A percentile compares a stretch with the other conserved stretches of the same genome.
phyloP scores from a whole-genome alignment of 1,140 invertebrate species.

The Pollicipes pollicipes region DNA sequence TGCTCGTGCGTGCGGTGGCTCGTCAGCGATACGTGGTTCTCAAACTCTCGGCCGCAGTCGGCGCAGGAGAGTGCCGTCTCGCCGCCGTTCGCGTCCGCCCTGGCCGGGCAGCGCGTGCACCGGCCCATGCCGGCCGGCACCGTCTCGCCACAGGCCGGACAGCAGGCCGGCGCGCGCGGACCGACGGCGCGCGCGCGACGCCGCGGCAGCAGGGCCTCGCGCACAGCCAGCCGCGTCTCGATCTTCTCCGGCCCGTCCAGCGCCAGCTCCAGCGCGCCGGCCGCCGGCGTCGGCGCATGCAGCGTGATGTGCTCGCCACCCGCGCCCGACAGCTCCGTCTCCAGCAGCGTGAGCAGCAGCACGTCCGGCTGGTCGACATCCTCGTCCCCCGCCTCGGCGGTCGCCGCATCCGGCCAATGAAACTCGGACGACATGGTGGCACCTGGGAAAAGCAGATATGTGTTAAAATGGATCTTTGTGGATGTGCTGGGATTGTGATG shows the following conservation, averaged over 20 bases:
- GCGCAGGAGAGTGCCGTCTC: conserved; percentile 11
- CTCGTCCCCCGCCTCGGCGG: too few species aligned
- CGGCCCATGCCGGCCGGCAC: too few species aligned
- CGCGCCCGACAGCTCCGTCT: neutral
- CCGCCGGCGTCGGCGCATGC: neutral
- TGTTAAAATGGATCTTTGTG: too few species aligned
- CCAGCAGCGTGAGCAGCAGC: neutral
- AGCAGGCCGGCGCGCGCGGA: conserved; percentile 6
- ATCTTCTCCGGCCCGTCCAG: neutral
- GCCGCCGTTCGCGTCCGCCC: neutral
- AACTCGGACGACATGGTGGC: too few species aligned
- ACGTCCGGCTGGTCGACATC: neutral
- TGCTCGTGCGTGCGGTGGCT: conserved; percentile 12
- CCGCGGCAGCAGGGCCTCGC: conserved; percentile 15
- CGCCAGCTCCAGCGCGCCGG: neutral
- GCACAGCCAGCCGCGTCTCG: conserved; percentile 14
- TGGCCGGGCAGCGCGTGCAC: too few species aligned
- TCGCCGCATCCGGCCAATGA: too few species aligned
- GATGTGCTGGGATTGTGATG: too few species aligned
- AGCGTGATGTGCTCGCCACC: neutral
- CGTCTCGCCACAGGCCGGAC: conserved; percentile 11
- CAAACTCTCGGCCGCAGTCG: conserved; percentile 11
- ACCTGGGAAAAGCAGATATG: too few species aligned
- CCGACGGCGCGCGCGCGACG: conserved; percentile 13
- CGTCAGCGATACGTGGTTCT: conserved; percentile 8